Conservation (phyloP, 2,113 vertebrate genomes). For the Pygoscelis adeliae region DNA sequence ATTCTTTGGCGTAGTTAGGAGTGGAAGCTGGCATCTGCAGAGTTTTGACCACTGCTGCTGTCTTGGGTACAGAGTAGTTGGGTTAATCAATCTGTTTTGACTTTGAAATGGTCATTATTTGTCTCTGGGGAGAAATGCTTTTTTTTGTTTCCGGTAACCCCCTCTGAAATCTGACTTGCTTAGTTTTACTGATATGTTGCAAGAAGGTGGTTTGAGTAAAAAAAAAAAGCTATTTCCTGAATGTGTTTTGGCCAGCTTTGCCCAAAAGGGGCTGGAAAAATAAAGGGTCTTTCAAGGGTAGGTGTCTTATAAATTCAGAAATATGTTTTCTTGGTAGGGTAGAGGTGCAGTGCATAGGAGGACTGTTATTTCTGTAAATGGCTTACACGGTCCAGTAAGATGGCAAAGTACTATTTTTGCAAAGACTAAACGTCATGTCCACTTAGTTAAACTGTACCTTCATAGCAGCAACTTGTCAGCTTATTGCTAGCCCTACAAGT, state of each 20-base stretch:
- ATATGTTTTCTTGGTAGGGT: rapidly evolving
- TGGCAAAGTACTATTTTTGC: background rate
- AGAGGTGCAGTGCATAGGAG: background rate
- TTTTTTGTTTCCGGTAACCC: background rate
- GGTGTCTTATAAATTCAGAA: background rate
- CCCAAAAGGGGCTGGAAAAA: background rate
- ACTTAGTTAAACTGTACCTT: background rate
- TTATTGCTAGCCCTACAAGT: background rate
- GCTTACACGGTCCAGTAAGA: background rate
- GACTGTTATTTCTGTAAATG: background rate
- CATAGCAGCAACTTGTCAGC: background rate
- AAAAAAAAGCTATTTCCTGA: background rate
- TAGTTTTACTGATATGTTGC: background rate
- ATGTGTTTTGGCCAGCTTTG: background rate
- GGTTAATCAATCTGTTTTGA: background rate
- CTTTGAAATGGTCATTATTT: background rate
- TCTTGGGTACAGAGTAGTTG: background rate
- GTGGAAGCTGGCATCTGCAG: background rate
- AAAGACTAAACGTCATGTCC: background rate
- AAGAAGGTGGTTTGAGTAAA: background rate
- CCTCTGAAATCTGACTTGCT: background rate
- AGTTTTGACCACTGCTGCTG: background rate
- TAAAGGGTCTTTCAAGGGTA: background rate
- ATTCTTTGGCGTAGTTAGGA: background rate
- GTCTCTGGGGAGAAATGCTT: background rate